Evolutionary conservation across 2,888 invertebrate species (phyloP).

Genomic region (Ptychoptera albimana): DNA sequence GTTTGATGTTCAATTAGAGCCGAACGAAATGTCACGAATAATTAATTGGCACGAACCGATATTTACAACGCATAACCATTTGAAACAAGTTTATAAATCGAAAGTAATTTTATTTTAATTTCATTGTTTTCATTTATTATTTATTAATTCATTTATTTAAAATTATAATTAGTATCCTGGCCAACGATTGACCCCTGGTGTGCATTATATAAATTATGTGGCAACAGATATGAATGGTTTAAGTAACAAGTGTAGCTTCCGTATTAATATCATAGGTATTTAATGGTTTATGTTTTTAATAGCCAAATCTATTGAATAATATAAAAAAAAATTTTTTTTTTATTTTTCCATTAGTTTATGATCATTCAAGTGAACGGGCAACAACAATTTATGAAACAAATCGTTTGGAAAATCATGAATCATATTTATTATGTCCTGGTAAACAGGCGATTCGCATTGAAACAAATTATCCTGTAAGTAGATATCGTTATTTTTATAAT

Average conservation of each 20-base stretch:
- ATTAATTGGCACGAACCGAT: conserved; percentile 49
- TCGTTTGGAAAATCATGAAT: conserved; percentile 18
- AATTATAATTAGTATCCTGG: conserved; percentile 38
- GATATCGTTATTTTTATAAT: conserved; percentile 12
- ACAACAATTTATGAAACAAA: conserved; percentile 6
- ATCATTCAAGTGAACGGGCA: not conserved
- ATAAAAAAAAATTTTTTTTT: not conserved
- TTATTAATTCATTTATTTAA: not conserved
- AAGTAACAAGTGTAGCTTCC: conserved; percentile 45
- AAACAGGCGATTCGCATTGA: conserved; percentile 24
- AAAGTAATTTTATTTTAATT: conserved; percentile 29
- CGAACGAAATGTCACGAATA: conserved; percentile 36
- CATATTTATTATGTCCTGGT: conserved; percentile 26
- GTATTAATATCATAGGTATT: conserved; percentile 40
- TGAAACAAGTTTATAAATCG: conserved; percentile 41
- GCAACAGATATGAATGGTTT: conserved; percentile 46
- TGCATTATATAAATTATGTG: conserved; percentile 45
- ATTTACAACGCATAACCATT: conserved; percentile 40
- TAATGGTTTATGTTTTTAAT: not conserved
- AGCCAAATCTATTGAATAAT: not conserved
- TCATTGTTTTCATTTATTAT: conserved; percentile 5
- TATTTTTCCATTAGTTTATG: not conserved
- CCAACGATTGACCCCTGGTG: conserved; percentile 38
- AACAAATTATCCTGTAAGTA: conserved; percentile 26
- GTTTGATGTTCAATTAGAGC: conserved; percentile 38